Conservation (phyloP, 2,888 invertebrate genomes). For the Scrobipalpa atriplicella region DNA sequence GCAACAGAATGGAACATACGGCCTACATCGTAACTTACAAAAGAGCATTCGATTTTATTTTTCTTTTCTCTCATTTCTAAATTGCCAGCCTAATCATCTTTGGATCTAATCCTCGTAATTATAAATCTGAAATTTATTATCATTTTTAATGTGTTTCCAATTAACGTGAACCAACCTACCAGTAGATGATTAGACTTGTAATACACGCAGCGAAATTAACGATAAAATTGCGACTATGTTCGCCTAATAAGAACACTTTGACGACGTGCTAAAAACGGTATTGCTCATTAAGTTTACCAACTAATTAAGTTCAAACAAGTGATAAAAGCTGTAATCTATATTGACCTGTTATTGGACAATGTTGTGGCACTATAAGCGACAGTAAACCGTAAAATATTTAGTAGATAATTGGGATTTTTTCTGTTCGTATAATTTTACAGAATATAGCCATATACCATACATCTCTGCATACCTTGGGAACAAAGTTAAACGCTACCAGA, state of each 20-base stretch:
- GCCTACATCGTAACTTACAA: conserved; percentile 43
- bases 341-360: neutral
- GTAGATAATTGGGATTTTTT: neutral
- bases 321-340: neutral
- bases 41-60: neutral
- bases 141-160: neutral
- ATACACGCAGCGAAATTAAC: neutral
- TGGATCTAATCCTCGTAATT: neutral
- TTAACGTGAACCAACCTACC: neutral
- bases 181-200: neutral
- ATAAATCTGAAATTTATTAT: conserved; percentile 3
- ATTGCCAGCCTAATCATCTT: conserved; percentile 4
- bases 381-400: neutral
- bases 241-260: neutral
- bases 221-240: neutral
- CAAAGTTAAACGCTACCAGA: neutral
- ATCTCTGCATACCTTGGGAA: neutral
- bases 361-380: neutral
- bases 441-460: neutral
- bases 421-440: neutral
- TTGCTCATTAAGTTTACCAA: neutral
- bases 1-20: conserved; percentile 46
- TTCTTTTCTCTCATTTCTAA: neutral
- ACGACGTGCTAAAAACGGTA: conserved; percentile 1
- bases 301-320: neutral